phyloP scores from a whole-genome alignment of 2,888 invertebrate genomes.

The Dicranocentrus wangi region DNA sequence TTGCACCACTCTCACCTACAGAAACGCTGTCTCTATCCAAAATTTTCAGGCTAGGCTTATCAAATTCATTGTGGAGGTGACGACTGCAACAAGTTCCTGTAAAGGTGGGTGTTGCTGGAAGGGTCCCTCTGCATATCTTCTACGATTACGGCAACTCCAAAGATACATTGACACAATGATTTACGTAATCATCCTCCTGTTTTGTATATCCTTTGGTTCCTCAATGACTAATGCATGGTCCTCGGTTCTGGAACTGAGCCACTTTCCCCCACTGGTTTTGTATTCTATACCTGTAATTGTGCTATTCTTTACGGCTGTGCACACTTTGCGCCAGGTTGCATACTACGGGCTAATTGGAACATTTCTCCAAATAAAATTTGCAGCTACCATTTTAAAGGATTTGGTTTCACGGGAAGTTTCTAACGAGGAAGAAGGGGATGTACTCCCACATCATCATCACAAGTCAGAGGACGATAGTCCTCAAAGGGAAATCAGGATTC shows the following conservation, averaged over 20 bases:
- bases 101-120: neutral
- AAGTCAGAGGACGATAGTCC: neutral
- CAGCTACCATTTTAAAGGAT: slow-evolving; percentile 15
- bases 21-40: neutral
- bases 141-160: neutral
- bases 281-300: slow-evolving; percentile 9
- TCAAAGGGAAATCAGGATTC: neutral
- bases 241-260: neutral
- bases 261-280: neutral
- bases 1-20: neutral
- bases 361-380: neutral
- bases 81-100: neutral
- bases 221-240: neutral
- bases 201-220: neutral
- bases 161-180: slow-evolving; percentile 16
- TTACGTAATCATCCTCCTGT: slow-evolving; percentile 3
- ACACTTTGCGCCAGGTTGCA: slow-evolving; percentile 21
- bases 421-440: neutral
- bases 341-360: slow-evolving; percentile 16
- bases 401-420: neutral
- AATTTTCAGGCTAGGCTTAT: neutral
- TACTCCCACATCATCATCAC: neutral
- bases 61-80: slow-evolving; percentile 25
- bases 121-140: neutral
- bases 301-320: slow-evolving; percentile 5